Evolutionary conservation across 2,113 vertebrate genomes (phyloP), one percentile per base, ranked within the genome.

Genomic region (Amazona vittata): DNA sequence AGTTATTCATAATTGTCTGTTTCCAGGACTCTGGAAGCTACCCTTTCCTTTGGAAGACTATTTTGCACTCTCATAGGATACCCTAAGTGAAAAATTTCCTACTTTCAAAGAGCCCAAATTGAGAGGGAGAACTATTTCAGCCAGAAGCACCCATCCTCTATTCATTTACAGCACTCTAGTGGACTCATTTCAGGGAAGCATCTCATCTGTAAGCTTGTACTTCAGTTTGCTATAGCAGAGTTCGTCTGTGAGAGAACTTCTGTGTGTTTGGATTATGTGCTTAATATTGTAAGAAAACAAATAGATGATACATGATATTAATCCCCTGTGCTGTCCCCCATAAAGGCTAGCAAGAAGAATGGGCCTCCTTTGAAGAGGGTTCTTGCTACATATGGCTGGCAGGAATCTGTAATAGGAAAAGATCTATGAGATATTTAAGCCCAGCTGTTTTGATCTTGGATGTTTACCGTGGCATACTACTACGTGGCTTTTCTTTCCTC

Each of bases 1-100:
- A 92, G 90, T 86, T 52, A 73, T 94, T 96, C 90, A 64, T 96
- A 89, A 92, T 93, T 86, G 89, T 93, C 86, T 94, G 13, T 86
- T 47, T 93, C 28, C 28, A 47, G 81, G 25, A 70, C 46, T 81
- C 19, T 13, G 79, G 71, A 43, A 93, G 50, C 8, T 41, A 75
- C 60, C 1, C 1, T 78, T 95, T 93, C 65, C 60, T 71, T 81
- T 70, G 53, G 59, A 92, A 90, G 39, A 28, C 43, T 84, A 55
- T 93, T 81, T 59, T 90, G 31, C 1, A 1, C 35, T 89, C 55
- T 83, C 19, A 55, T 5, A 57, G 33, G 39, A 73, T 86, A 55
- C 63, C 17, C 22, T 75, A 55, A 62, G 71, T 29, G 49, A 86
- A 93, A 86, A 44, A 12, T 44, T 60, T 86, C 28, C 4, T 55